phyloP scores from a whole-genome alignment of 2,113 vertebrate genomes.

The Synchiropus splendidus region DNA sequence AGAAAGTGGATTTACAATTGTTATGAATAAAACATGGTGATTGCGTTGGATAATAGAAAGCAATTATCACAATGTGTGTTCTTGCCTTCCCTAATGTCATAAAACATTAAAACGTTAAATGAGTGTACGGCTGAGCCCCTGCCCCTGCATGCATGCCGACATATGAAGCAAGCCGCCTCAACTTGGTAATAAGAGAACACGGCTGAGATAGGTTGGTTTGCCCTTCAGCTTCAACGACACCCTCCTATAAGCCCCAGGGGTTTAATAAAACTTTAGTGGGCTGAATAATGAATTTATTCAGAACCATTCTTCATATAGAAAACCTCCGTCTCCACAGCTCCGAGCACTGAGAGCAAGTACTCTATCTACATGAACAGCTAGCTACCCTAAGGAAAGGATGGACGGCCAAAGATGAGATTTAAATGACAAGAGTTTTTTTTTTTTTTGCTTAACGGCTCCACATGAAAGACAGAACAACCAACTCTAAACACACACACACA shows the following conservation, averaged over 20 bases:
- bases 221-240: slow-evolving; percentile 45
- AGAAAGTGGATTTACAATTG: slow-evolving; percentile 3
- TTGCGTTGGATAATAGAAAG: slow-evolving; percentile 37
- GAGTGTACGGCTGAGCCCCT: slow-evolving; percentile 39
- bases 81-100: slow-evolving; percentile 36
- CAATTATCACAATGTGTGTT: slow-evolving; percentile 40
- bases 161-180: slow-evolving; percentile 38
- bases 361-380: slow-evolving; percentile 47
- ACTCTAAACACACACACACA: slow-evolving; percentile 42
- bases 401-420: slow-evolving; percentile 60
- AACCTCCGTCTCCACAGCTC: slow-evolving; percentile 46
- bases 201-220: slow-evolving; percentile 49
- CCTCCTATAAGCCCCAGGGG: slow-evolving; percentile 55
- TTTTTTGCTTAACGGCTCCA: slow-evolving; percentile 52
- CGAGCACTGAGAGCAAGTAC: slow-evolving; percentile 46
- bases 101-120: slow-evolving; percentile 50
- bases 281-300: slow-evolving; percentile 66
- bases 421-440: slow-evolving; percentile 67
- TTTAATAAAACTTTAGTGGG: slow-evolving; percentile 67
- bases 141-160: slow-evolving; percentile 33
- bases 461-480: slow-evolving; percentile 44
- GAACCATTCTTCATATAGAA: slow-evolving; percentile 57
- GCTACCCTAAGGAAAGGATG: slow-evolving; percentile 53
- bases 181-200: slow-evolving; percentile 53
- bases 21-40: slow-evolving; percentile 50